phyloP scores from a whole-genome alignment of 1,140 invertebrate species.

The Cotesia vestalis region DNA sequence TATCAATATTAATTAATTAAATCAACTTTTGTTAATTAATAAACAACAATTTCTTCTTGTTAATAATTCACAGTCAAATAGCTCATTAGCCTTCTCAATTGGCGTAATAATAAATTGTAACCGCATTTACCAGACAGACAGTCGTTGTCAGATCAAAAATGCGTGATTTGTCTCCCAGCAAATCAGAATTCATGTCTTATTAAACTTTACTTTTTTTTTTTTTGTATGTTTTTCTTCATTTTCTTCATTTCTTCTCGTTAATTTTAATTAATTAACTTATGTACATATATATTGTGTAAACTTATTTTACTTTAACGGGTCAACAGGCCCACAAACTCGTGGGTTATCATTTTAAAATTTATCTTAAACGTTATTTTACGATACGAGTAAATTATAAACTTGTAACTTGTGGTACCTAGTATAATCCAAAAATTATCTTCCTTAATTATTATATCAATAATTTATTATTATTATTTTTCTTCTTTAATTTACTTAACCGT shows the following conservation, averaged over 20 bases:
- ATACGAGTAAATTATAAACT: constrained; percentile 40
- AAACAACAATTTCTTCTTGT: constrained; percentile 27
- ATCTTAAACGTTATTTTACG: background rate
- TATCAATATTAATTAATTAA: background rate
- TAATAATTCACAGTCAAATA: constrained; percentile 38
- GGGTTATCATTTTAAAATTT: background rate
- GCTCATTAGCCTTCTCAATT: background rate
- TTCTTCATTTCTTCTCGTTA: constrained; percentile 17
- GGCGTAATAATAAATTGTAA: constrained; percentile 21
- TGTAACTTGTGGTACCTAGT: constrained; percentile 28
- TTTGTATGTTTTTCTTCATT: constrained; percentile 12
- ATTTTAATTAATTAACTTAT: constrained; percentile 39
- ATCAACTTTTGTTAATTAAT: constrained; percentile 9
- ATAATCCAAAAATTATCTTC: background rate
- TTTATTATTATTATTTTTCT: constrained; percentile 3
- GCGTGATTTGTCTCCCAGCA: constrained; percentile 39
- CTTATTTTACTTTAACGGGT: constrained; percentile 42
- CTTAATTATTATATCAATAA: background rate
- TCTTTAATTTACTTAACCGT: constrained; percentile 68
- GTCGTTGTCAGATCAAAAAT: constrained; percentile 28
- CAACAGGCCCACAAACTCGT: constrained; percentile 35
- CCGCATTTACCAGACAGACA: constrained; percentile 21
- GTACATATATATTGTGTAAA: constrained; percentile 45
- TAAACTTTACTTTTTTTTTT: constrained; percentile 13
- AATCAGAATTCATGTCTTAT: constrained; percentile 30